Percentiles rank a stretch among this genome's conserved stretches.
These are phyloP conservation scores for Peromyscus leucopus DNA, from an alignment of 2,113 vertebrate genomes.

Conservation along the genomic window DNA sequence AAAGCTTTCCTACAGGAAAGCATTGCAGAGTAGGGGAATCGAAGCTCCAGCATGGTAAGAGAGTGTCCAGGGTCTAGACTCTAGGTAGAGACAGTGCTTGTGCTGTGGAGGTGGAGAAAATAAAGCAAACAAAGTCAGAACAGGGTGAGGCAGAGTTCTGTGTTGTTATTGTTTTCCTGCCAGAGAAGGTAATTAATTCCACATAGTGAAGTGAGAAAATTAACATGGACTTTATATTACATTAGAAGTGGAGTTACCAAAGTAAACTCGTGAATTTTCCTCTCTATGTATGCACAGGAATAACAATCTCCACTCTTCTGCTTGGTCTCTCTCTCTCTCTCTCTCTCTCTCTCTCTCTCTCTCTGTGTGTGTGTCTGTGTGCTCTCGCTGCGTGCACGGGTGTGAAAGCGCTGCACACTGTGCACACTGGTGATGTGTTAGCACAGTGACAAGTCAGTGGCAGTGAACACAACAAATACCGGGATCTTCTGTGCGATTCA, in stretches of 20 bases:
- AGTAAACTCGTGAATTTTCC: not conserved
- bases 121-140: not conserved
- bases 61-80: not conserved
- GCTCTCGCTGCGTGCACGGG: rapidly evolving
- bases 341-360: too few relatives aligned
- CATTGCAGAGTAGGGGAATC: too few relatives aligned
- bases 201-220: not conserved
- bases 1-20: not conserved
- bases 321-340: too few relatives aligned
- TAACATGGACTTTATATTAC: not conserved
- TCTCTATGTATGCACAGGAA: not conserved
- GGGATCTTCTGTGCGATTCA: not conserved
- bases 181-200: not conserved
- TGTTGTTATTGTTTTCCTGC: not conserved
- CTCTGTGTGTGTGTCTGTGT: not conserved
- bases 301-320: not conserved
- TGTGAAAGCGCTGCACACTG: not conserved
- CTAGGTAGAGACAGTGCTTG: not conserved
- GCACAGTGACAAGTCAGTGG: not conserved
- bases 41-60: not conserved
- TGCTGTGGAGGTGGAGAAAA: not conserved
- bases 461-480: not conserved
- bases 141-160: not conserved
- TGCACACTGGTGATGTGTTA: not conserved
- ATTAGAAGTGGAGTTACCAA: not conserved